phyloP scores from a whole-genome alignment of 2,797 vertebrate species.

The Ammospiza maritima region DNA sequence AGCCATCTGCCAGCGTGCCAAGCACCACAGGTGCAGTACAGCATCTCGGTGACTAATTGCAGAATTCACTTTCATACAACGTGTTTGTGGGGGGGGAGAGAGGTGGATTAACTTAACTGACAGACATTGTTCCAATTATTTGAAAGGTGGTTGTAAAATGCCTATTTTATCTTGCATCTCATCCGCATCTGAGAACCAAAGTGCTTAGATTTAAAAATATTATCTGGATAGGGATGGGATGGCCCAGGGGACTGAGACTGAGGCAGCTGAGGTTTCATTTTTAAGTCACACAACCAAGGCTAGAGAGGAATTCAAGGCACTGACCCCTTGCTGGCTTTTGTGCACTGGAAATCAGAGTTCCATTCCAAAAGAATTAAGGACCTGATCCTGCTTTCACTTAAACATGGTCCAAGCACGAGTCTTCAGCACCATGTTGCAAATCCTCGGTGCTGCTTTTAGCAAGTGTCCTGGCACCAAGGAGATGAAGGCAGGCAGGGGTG shows the following conservation, averaged over 20 bases:
- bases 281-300: background rate
- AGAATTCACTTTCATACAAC: constrained; percentile 41
- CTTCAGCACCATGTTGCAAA: background rate
- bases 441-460: background rate
- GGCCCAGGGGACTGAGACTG: background rate
- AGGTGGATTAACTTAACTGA: constrained; percentile 55
- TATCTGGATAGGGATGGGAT: background rate
- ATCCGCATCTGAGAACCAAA: constrained; percentile 8
- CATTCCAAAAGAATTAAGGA: background rate
- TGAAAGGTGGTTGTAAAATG: constrained; percentile 36
- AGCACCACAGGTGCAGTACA: constrained; percentile 5
- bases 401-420: background rate
- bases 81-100: background rate
- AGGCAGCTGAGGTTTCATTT: background rate
- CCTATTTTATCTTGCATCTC: constrained; percentile 41
- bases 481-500: background rate
- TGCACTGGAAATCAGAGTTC: background rate
- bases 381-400: background rate
- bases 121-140: constrained; percentile 43
- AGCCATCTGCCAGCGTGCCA: constrained; percentile 19
- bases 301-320: background rate
- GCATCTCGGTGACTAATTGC: constrained; percentile 39
- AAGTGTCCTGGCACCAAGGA: fast-evolving
- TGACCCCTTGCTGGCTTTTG: background rate
- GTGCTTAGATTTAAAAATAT: no score